Evolutionary conservation across 2,113 vertebrate genomes (phyloP).

Genomic region (Coracopsis vasa): DNA sequence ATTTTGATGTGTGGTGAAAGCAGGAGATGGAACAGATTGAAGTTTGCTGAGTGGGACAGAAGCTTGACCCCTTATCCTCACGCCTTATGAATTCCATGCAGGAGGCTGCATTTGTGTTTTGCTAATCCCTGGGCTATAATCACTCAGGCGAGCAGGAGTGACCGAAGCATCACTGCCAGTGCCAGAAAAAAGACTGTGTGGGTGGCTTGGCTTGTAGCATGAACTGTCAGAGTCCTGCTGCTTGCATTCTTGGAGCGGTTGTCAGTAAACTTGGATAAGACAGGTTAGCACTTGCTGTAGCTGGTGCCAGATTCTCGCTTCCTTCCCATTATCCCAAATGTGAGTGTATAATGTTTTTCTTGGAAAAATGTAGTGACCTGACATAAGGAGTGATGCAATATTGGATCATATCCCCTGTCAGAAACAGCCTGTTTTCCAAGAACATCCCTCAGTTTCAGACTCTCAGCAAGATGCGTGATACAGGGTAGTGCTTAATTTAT

Average conservation of each 20-base stretch:
- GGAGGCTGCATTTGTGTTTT: background rate
- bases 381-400: background rate
- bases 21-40: background rate
- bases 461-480: background rate
- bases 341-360: background rate
- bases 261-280: background rate
- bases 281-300: background rate
- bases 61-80: background rate
- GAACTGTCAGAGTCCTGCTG: background rate
- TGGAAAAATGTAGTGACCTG: background rate
- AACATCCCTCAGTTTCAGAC: background rate
- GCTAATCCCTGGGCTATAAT: background rate
- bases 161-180: background rate
- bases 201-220: background rate
- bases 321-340: background rate
- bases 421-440: background rate
- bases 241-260: background rate
- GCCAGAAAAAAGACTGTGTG: background rate
- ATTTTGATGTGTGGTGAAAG: background rate
- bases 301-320: background rate
- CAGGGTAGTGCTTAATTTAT: background rate
- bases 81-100: background rate
- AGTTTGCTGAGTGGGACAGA: background rate
- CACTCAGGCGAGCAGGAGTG: background rate
- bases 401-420: background rate